phyloP scores from a whole-genome alignment of 2,888 invertebrate species.

The Drosophila nr. fundita region DNA sequence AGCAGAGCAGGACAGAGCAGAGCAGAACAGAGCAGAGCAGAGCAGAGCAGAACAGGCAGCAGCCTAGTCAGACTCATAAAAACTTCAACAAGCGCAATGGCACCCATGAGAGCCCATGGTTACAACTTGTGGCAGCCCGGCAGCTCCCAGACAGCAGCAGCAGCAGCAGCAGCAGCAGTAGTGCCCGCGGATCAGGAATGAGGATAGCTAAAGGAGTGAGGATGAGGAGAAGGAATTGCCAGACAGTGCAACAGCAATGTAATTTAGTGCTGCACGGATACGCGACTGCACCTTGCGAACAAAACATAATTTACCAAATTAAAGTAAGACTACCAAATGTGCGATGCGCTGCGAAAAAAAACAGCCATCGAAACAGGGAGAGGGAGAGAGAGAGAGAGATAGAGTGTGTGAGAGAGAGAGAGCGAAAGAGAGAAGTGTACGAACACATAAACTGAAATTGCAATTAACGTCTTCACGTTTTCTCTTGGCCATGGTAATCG shows the following conservation, averaged over 20 bases:
- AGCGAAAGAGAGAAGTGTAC: no score
- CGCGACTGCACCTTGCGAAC: constrained; percentile 50
- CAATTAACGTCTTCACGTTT: constrained; percentile 7
- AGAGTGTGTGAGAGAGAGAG: not conserved
- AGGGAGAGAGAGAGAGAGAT: not conserved
- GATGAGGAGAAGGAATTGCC: not conserved
- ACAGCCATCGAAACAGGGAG: not conserved
- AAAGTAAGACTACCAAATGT: constrained; percentile 54
- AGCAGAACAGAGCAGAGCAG: constrained; percentile 3
- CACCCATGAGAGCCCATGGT: constrained; percentile 71
- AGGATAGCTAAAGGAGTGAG: not conserved
- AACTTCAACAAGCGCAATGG: constrained; percentile 78
- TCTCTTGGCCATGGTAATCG: not conserved
- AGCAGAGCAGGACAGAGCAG: not conserved
- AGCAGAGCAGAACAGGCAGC: not conserved
- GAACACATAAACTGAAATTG: constrained; percentile 4
- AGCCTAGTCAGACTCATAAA: constrained; percentile 69
- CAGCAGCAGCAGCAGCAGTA: not conserved
- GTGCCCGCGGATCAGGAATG: not conserved
- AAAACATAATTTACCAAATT: constrained; percentile 74
- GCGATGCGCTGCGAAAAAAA: constrained; percentile 1
- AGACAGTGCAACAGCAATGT: constrained; percentile 45
- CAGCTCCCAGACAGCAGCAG: constrained; percentile 31
- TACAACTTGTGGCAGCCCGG: constrained; percentile 66
- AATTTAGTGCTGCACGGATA: constrained; percentile 61